Base-by-base conservation (phyloP, 2,113 vertebrate genomes). In the Nothobranchius furzeri region DNA sequence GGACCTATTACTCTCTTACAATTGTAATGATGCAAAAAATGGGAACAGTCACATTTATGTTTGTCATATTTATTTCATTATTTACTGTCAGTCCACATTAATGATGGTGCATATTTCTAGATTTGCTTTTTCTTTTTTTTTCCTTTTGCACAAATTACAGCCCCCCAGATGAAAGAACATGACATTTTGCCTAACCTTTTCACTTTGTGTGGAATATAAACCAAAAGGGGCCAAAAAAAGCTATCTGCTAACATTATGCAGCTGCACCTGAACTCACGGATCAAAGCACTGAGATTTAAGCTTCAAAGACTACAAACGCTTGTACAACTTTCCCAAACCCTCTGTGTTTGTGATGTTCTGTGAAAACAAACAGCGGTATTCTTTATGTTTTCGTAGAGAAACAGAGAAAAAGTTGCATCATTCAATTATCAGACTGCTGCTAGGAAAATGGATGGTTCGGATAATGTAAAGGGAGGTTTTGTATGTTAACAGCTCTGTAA, bases 271-370 rank as follows among this genome's bases (percentile, higher is more conserved):
- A 65, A 30, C 67, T 68, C 51, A 25, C 50, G n/a, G 76, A 77
- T 83, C 70, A 83, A 80, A 80, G 79, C 43, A 6, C 40, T 6
- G 46, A 61, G 64, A 70, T 61, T 46, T 69, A 47, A 72, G 55
- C 53, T 64, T 76, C 55, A 20, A 66, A 30, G 53, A 50, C 67
- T 53, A 59, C 57, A 57, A 60, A 43, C 57, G 36, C 82, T 74
- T 49, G 67, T 51, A 58, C 65, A 61, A 70, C 54, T 62, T 50
- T 60, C 56, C 24, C 60, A 37, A 82, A 80, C 56, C 20, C 60
- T 43, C 24, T 43, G 57, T 70, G 20, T 76, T 64, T 70, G 42
- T 37, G 11, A 47, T 17, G 49, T 20, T 7, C 64, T 66, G 50
- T 47, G 25, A 60, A 70, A 77, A 75, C 24, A 69, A 70, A 52